Evolutionary conservation across 2,888 invertebrate species (phyloP).

Genomic region (Neoitamus cyanurus): DNA sequence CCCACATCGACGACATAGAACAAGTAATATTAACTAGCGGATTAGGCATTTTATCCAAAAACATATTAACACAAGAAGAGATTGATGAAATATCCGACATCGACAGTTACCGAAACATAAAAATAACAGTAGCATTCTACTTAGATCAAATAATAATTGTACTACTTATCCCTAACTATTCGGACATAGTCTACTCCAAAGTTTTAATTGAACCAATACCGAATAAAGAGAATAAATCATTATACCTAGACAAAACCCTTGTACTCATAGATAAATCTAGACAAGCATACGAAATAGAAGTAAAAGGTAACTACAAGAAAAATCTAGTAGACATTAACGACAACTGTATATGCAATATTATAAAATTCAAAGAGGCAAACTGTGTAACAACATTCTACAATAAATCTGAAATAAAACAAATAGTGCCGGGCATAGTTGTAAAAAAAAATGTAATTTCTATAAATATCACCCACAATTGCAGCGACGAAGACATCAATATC

Average conservation of each 20-base stretch:
- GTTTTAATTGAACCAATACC: conserved; percentile 11
- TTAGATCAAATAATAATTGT: not conserved
- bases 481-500: too few species aligned
- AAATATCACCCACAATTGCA: not conserved
- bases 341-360: not conserved
- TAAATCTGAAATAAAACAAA: too few species aligned
- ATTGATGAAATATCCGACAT: not conserved
- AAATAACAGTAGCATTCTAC: not conserved
- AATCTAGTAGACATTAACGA: too few species aligned
- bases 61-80: conserved; percentile 10
- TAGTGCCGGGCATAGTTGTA: too few species aligned
- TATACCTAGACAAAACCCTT: not conserved
- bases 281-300: not conserved
- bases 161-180: not conserved
- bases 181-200: not conserved
- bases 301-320: too few species aligned
- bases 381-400: too few species aligned
- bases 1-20: not conserved
- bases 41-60: not conserved
- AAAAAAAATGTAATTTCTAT: too few species aligned
- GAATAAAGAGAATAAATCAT: not conserved
- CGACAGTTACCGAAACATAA: not conserved
- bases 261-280: not conserved
- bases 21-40: not conserved
- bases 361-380: not conserved